Evolutionary conservation across 1,140 invertebrate genomes (phyloP).

Genomic region (Ostrea edulis): DNA sequence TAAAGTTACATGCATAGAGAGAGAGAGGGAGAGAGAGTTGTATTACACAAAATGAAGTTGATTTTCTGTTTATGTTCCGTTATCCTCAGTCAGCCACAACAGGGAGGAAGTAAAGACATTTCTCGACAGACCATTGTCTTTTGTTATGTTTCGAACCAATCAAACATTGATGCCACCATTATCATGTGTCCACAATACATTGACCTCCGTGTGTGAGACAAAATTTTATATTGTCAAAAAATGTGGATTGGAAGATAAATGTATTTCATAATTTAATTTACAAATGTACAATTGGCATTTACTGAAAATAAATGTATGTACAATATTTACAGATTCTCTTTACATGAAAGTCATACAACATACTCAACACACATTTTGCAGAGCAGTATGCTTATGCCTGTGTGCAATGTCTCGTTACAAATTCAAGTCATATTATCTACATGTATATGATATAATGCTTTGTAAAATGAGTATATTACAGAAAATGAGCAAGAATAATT

Average conservation of each 20-base stretch:
- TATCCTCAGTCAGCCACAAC: too few species aligned
- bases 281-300: neutral
- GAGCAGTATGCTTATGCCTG: neutral
- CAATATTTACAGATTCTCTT: constrained; percentile 1
- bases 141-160: too few species aligned
- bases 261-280: neutral
- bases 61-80: too few species aligned
- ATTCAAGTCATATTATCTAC: neutral
- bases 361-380: neutral
- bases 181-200: too few species aligned
- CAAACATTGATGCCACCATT: too few species aligned
- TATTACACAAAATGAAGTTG: too few species aligned
- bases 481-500: neutral
- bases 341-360: neutral
- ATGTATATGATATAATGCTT: neutral
- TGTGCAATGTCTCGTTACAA: neutral
- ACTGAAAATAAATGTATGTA: neutral
- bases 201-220: too few species aligned
- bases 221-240: neutral
- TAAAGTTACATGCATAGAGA: neutral
- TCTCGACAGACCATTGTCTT: too few species aligned
- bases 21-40: too few species aligned
- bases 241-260: neutral
- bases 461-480: constrained; percentile 2
- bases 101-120: too few species aligned